Evolutionary conservation across 2,113 vertebrate genomes (phyloP), one percentile per base, ranked within the genome.

Genomic region (Edolisoma coerulescens): DNA sequence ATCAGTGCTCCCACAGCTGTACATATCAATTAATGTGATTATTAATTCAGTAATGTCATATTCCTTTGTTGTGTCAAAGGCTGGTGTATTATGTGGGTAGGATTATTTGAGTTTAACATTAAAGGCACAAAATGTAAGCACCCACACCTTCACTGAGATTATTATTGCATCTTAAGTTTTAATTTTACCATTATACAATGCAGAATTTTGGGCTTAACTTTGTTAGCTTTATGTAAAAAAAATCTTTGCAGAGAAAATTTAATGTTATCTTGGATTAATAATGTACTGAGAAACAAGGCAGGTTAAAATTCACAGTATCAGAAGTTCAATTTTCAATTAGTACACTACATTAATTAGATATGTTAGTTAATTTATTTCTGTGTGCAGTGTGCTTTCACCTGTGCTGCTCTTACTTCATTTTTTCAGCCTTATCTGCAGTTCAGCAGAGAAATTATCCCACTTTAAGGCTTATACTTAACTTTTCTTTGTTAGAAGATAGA

Each of bases 321-420:
- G 19, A 44, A 22, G 16, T 73, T 96, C 49, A 93, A 49, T 96
- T 95, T 97, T 97, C 73, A 97, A 67, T 95, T 97, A 89, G 45
- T 88, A 83, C 45, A 44, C 87, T 67, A 26, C 35, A 50, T 26
- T 93, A 96, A 94, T 94, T 97, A 93, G 18, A 41, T 71, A 74
- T 4, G 6, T 85, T 70, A 49, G 6, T 94, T 84, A 45, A 92
- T 96, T 97, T 96, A 90, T 95, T 97, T 95, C 54, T 93, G 20
- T 83, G 50, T 42, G n/a, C 67, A 76, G 3, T 90, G 17, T 87
- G 39, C 32, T 96, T 96, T 94, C 53, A 94, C 75, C 41, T 96
- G 30, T 84, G 28, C 21, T 89, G n/a, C 32, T 79, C n/a, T 87
- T 64, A 37, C 24, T 65, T 69, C 33, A 22, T 47, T 93, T 68